Evolutionary conservation across 2,888 invertebrate species (phyloP).

Genomic region (Belgica antarctica): DNA sequence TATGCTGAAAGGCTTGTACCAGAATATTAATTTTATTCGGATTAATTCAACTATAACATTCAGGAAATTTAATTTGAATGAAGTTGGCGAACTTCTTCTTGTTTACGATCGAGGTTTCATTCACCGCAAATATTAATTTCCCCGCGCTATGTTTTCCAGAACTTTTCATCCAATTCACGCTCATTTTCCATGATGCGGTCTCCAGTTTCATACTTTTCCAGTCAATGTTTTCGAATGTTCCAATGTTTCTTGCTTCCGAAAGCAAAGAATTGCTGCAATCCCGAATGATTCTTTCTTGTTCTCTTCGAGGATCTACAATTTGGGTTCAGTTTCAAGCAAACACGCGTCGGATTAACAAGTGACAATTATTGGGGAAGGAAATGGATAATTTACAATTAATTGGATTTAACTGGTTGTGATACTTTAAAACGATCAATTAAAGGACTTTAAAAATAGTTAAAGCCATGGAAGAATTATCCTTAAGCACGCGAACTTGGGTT

Average conservation of each 20-base stretch:
- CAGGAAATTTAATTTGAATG: too few species aligned
- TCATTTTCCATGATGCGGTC: background rate
- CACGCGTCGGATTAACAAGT: constrained; percentile 22
- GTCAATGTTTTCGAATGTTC: background rate
- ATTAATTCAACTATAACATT: too few species aligned
- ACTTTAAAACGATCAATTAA: background rate
- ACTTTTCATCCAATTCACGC: background rate
- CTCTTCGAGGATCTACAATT: background rate
- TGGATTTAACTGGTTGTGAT: constrained; percentile 5
- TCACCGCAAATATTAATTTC: too few species aligned
- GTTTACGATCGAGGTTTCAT: too few species aligned
- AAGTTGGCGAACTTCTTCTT: too few species aligned
- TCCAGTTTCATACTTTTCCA: background rate
- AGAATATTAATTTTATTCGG: too few species aligned
- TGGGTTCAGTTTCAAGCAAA: constrained; percentile 6
- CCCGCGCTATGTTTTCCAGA: too few species aligned
- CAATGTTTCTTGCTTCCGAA: too few species aligned
- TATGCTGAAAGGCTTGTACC: too few species aligned
- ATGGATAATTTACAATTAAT: constrained; percentile 5
- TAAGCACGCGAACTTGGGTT: background rate
- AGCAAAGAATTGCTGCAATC: background rate
- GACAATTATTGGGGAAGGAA: background rate
- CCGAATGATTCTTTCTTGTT: background rate
- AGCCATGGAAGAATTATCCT: constrained; percentile 2
- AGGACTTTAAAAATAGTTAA: background rate